Evolutionary conservation across 1,140 invertebrate species (phyloP), one percentile per base, ranked within the genome.

Genomic region (Acyrthosiphon pisum): DNA sequence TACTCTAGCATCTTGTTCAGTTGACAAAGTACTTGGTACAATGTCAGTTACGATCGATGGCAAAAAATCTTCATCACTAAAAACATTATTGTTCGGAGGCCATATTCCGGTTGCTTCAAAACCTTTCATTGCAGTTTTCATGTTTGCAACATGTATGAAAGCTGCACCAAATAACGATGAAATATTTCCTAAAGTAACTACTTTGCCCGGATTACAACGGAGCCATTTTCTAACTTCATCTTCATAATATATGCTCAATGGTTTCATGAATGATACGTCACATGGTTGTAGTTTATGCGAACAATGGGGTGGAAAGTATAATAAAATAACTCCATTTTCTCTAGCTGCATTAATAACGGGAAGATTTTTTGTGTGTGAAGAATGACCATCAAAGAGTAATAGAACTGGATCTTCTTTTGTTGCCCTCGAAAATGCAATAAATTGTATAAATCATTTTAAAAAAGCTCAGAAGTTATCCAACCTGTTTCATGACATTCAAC

Each of bases 281-380:
- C 94, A 93, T 22, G 94, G 95, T 83, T 95, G 95, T 44, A 95
- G 26, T 60, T 68, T 68, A 60, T 95, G 94, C 30, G 95, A 95
- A 35, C 94, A 95, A 23, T 95, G 95, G 90, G 94, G 95, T 26
- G 94, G 94, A 93, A 95, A 94, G 91, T 94, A 94, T 94, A 91
- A 94, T 95, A 86, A 11, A 95, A 93, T 81, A 95, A 94, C 83
- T 95, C 94, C 23, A 93, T 53, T 89, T 89, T 56, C 11, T 89
- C 48, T 89, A 89, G 87, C 87, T 50, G 22, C 48, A 22, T 53
- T 23, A 53, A 53, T 53, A 53, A 50, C 30, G 6, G 48, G 46
- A 11, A 46, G 35, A 90, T 50, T 48, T 35, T 41, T 86, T n/a
- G 68, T 41, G 22, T 90, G 41, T n/a, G n/a, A n/a, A n/a, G 23